Base-by-base conservation (phyloP, 2,888 invertebrate genomes). In the Chrysomela aeneicollis region DNA sequence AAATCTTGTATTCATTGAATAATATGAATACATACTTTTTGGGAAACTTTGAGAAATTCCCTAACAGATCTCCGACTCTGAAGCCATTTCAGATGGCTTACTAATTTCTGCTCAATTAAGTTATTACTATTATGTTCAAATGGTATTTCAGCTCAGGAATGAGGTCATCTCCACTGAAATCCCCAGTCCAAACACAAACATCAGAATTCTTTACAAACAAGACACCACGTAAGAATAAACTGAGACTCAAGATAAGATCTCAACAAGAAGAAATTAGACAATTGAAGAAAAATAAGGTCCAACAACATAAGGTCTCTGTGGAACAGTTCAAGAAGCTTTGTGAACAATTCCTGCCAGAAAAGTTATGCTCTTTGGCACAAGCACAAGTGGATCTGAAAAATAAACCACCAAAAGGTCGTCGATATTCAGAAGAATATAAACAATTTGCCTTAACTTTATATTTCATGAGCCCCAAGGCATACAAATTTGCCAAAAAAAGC, bases 341-440 rank as follows among this genome's bases (percentile, higher is more conserved):
- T 15, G 55, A 55, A 55, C 17, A 55, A 55, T 55, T 55, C 37
- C 37, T 55, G 18, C 37, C 55, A 35, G 55, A 55, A 55, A 55
- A 37, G n/a, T 55, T 55, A 9, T 35, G 32, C 18, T 32, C 18
- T 26, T 53, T 53, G 53, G 15, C 53, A 53, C 26, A 53, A 30
- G 53, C 55, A 18, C 32, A 35, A 22, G 19, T 55, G 19, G 37
- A 55, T 35, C 18, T 55, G 37, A 55, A 55, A 55, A 35, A 18
- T 35, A 35, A 35, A 9, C 10, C 10, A 9, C 32, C 32, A 10
- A 35, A 35, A 35, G 32, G 6, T 35, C 32, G 32, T 5, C 4
- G 32, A 35, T 35, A 35, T 35, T 35, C 32, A 35, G 32, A 35
- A 35, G 9, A 35, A 35, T 35, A 9, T 9, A 35, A 35, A 35